A percentile compares a stretch with the other conserved stretches of the same genome.
Conservation (phyloP, 2,888 invertebrate genomes). For the Cataglyphis altisquamis region DNA sequence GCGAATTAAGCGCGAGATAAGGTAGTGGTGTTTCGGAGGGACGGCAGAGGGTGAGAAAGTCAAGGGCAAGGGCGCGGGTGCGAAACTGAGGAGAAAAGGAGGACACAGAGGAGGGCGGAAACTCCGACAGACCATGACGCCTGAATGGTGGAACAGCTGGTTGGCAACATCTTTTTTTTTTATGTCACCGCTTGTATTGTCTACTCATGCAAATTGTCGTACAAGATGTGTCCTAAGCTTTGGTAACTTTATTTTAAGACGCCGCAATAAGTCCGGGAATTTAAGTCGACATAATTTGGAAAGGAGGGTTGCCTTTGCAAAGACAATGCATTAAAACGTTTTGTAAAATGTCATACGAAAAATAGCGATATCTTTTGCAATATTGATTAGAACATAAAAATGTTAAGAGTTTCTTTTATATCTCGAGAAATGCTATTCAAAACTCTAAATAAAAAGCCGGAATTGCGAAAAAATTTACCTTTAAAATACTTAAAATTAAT, state of each 20-base stretch:
- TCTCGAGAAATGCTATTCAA: too few species aligned
- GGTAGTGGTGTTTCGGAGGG: constrained; percentile 65
- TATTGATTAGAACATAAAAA: too few species aligned
- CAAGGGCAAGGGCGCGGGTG: constrained; percentile 73
- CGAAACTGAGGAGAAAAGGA: constrained; percentile 59
- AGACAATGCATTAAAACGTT: not conserved
- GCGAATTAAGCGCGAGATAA: constrained; percentile 74
- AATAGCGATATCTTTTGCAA: too few species aligned
- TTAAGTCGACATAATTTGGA: not conserved
- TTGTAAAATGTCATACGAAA: not conserved
- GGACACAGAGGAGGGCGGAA: constrained; percentile 53
- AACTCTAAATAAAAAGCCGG: too few species aligned
- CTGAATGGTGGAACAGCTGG: constrained; percentile 43
- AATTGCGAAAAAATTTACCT: too few species aligned
- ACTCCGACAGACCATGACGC: constrained; percentile 57
- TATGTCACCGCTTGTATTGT: constrained; percentile 49
- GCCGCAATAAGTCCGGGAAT: constrained; percentile 10
- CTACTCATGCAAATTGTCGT: constrained; percentile 52
- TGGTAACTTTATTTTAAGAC: constrained; percentile 41
- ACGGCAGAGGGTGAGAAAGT: constrained; percentile 71
- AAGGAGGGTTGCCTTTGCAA: not conserved
- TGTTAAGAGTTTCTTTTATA: too few species aligned
- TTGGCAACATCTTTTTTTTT: constrained; percentile 37
- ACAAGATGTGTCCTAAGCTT: constrained; percentile 47
- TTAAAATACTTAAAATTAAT: too few species aligned